Evolutionary conservation across 2,797 vertebrate genomes (phyloP).

Genomic region (Chiroxiphia lanceolata): DNA sequence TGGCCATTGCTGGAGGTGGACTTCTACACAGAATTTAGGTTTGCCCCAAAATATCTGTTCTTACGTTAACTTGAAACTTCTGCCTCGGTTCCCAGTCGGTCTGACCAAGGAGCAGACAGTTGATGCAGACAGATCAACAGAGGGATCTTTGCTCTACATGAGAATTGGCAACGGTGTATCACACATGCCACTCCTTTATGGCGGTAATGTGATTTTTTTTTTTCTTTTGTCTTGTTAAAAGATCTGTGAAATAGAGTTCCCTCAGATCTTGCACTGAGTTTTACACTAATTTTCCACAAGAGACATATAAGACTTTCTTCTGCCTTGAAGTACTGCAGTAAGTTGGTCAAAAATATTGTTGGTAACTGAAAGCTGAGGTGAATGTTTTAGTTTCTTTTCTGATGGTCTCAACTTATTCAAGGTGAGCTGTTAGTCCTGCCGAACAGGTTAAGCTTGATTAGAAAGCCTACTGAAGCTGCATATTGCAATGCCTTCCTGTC

Average conservation of each 20-base stretch:
- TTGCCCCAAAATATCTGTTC: too few relatives aligned
- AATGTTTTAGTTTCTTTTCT: neutral
- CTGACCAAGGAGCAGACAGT: neutral
- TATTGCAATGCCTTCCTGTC: neutral
- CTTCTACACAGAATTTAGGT: neutral
- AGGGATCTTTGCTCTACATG: too few relatives aligned
- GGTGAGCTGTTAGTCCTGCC: neutral
- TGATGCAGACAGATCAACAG: neutral
- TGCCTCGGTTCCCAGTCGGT: neutral
- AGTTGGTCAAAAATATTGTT: neutral
- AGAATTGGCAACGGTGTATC: neutral
- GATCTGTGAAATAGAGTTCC: neutral
- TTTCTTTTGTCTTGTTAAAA: too few relatives aligned
- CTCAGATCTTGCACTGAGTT: neutral
- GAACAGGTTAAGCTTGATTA: neutral
- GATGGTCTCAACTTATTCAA: neutral
- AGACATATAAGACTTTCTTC: neutral
- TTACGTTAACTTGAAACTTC: neutral
- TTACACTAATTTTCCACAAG: neutral
- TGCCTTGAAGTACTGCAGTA: neutral
- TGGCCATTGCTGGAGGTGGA: neutral
- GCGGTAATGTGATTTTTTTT: too few relatives aligned
- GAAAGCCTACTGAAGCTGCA: neutral
- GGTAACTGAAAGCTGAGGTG: neutral
- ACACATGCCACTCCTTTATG: neutral